These are phyloP conservation scores for Synergus japonicus DNA, from an alignment of 2,888 invertebrate genomes.

Conservation along the genomic window DNA sequence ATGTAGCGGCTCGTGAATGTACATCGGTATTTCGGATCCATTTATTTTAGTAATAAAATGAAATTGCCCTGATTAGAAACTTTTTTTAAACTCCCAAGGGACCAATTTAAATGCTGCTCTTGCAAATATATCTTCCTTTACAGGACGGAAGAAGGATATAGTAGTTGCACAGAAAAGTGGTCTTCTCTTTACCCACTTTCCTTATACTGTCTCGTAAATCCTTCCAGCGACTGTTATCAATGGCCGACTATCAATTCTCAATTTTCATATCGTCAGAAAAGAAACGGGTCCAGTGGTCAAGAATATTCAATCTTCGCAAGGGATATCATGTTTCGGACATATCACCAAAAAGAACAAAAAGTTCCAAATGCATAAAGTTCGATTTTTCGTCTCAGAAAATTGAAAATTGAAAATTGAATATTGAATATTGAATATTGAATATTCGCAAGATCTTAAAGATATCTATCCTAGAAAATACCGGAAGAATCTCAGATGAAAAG, in stretches of 20 bases:
- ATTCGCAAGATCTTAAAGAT: background rate
- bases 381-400: background rate
- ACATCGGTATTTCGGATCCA: background rate
- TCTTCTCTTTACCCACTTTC: constrained; percentile 14
- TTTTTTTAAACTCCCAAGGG: constrained; percentile 27
- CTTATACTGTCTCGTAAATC: constrained; percentile 27
- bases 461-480: background rate
- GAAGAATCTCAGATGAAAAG: background rate
- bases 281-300: background rate
- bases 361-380: background rate
- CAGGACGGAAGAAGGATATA: constrained; percentile 16
- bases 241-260: constrained; percentile 35
- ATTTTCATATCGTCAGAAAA: constrained; percentile 8
- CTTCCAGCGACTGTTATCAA: constrained; percentile 27
- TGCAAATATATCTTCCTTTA: constrained; percentile 14
- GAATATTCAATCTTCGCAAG: background rate
- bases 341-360: background rate
- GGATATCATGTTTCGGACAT: background rate
- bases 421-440: background rate
- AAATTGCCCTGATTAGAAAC: constrained; percentile 4
- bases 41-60: background rate
- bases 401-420: too few species aligned
- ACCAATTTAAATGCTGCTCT: constrained; percentile 26
- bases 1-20: background rate
- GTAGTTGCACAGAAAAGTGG: constrained; percentile 15